A percentile compares a stretch with the other conserved stretches of the same genome.
Evolutionary conservation across 2,888 invertebrate genomes (phyloP).

Genomic region (Papilio elwesi): DNA sequence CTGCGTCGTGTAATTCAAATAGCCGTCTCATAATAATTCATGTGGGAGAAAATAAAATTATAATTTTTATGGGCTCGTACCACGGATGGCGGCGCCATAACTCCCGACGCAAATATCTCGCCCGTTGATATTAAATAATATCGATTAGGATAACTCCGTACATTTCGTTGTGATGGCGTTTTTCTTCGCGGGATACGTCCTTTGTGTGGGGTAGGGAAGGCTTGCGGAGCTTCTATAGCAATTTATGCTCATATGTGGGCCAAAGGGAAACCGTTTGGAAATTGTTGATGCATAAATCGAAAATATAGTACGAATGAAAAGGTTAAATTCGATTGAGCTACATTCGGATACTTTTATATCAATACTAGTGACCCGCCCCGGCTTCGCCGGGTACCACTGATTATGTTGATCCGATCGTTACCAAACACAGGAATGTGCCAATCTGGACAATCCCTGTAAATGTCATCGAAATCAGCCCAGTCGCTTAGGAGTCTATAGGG

Average conservation of each 20-base stretch:
- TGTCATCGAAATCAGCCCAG: too few species aligned
- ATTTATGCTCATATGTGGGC: constrained; percentile 30
- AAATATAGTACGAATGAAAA: background rate
- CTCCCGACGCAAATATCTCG: constrained; percentile 49
- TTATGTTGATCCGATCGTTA: too few species aligned
- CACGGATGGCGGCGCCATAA: constrained; percentile 46
- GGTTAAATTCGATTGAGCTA: background rate
- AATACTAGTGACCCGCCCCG: too few species aligned
- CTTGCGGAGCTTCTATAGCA: constrained; percentile 19
- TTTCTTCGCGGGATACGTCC: constrained; percentile 33
- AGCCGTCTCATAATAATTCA: constrained; percentile 37
- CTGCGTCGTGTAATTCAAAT: constrained; percentile 15
- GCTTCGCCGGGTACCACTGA: too few species aligned
- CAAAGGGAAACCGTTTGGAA: constrained; percentile 16
- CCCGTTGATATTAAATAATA: constrained; percentile 57
- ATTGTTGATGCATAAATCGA: background rate
- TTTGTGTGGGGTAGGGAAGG: constrained; percentile 23
- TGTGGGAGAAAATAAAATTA: constrained; percentile 41
- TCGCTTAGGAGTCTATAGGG: too few species aligned
- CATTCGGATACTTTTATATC: too few species aligned
- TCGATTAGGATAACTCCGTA: constrained; percentile 55
- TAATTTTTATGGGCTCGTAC: constrained; percentile 40
- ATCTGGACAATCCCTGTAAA: too few species aligned
- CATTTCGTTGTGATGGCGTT: constrained; percentile 34
- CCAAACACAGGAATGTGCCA: too few species aligned